Evolutionary conservation across 2,113 vertebrate species (phyloP).

Genomic region (Motacilla alba): DNA sequence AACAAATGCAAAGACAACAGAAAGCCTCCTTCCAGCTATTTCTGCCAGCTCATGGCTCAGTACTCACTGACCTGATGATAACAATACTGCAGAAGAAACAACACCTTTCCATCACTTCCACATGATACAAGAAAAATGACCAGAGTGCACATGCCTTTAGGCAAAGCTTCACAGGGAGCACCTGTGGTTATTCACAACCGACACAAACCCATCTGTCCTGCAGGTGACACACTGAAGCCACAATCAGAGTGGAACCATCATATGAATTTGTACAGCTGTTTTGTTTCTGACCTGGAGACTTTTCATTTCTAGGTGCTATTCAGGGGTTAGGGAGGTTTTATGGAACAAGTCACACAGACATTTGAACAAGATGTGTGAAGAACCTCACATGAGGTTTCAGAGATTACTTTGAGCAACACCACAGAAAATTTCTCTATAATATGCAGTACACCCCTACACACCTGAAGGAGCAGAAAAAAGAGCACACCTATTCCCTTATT

Average conservation of each 20-base stretch:
- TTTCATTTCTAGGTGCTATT: background rate
- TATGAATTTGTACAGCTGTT: background rate
- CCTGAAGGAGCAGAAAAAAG: background rate
- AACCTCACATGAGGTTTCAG: background rate
- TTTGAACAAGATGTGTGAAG: background rate
- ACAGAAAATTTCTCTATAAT: background rate
- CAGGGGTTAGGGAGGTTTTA: background rate
- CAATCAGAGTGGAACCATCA: background rate
- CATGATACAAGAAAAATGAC: background rate
- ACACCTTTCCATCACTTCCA: background rate
- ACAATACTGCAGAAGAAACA: background rate
- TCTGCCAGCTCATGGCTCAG: background rate
- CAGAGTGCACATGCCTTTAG: rapidly evolving
- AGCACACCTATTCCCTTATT: background rate
- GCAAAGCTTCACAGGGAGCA: background rate
- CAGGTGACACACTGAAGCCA: background rate
- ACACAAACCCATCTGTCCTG: background rate
- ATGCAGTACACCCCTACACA: background rate
- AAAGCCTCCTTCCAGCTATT: background rate
- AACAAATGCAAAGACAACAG: background rate
- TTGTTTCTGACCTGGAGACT: background rate
- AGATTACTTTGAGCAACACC: background rate
- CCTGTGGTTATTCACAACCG: background rate
- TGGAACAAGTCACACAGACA: background rate
- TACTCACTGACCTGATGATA: background rate